Conservation (phyloP, 2,797 vertebrate genomes). For the Tokudaia tokunoshimensis region DNA sequence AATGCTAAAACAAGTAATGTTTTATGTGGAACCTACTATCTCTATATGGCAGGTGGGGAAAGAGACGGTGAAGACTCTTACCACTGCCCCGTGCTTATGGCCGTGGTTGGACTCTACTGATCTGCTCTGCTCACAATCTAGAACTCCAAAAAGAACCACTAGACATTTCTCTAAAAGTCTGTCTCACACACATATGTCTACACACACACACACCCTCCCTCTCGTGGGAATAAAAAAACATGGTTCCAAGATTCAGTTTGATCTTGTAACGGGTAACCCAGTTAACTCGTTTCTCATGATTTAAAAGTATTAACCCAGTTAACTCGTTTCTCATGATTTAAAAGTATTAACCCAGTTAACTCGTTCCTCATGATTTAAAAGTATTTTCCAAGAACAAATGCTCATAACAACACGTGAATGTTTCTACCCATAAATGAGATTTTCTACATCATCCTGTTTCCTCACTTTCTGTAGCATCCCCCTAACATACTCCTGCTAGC, state of each 20-base stretch:
- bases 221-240: not conserved
- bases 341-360: no score
- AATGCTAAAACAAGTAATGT: not conserved
- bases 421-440: not conserved
- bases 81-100: not conserved
- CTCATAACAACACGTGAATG: not conserved
- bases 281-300: not conserved
- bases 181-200: not conserved
- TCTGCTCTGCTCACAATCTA: not conserved
- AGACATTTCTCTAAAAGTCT: not conserved
- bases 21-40: not conserved
- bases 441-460: not conserved
- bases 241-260: not conserved
- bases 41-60: not conserved
- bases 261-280: not conserved
- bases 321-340: not conserved
- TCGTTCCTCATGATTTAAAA: not conserved
- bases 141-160: not conserved
- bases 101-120: not conserved
- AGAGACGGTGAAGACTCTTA: accelerated
- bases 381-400: not conserved
- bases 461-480: not conserved
- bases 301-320: not conserved
- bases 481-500: not conserved
- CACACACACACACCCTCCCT: not conserved